phyloP scores from a whole-genome alignment of 1,140 invertebrate genomes.

The Araneus ventricosus region DNA sequence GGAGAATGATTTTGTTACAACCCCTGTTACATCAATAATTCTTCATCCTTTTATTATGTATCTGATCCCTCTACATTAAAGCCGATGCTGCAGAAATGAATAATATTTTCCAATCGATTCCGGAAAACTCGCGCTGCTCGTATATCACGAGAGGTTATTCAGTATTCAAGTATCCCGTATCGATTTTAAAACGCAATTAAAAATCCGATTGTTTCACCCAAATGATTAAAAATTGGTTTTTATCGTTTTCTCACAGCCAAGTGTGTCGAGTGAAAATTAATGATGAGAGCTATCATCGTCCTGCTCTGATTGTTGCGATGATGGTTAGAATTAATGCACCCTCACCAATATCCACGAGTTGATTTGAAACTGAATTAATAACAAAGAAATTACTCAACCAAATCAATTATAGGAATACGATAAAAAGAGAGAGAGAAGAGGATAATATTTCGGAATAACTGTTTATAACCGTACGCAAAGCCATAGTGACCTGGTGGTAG shows the following conservation, averaged over 20 bases:
- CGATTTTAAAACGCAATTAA: not conserved
- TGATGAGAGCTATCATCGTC: not conserved
- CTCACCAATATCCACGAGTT: not conserved
- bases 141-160: not conserved
- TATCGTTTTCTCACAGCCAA: not conserved
- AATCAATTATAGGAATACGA: not conserved
- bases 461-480: no score
- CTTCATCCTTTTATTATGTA: not conserved
- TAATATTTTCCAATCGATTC: not conserved
- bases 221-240: not conserved
- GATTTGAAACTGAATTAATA: not conserved
- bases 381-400: not conserved
- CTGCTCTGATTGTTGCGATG: not conserved
- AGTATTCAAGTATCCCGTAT: not conserved
- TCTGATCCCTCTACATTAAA: not conserved
- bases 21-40: not conserved
- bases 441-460: not conserved
- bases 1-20: not conserved
- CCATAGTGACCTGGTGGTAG: not conserved
- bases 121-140: not conserved
- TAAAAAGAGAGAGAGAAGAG: not conserved
- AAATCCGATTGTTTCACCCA: not conserved
- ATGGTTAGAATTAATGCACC: not conserved
- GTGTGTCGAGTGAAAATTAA: not conserved
- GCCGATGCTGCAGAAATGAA: not conserved